phyloP scores from a whole-genome alignment of 2,888 invertebrate species.

The Scaptomyza flava region DNA sequence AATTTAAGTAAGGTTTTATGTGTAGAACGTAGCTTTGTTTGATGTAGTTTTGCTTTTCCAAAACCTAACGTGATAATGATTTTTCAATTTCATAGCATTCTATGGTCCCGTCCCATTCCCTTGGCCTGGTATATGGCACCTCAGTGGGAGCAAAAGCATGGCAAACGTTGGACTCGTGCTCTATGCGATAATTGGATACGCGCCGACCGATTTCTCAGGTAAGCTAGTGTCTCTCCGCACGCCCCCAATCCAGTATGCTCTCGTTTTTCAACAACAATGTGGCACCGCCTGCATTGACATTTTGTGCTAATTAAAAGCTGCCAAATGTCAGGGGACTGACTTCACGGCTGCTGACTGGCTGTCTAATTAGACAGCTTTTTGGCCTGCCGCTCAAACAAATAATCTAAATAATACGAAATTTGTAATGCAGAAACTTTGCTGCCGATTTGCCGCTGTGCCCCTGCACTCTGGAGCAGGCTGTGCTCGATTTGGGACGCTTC shows the following conservation, averaged over 20 bases:
- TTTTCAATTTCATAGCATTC: conserved; percentile 84
- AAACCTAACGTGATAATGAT: neutral
- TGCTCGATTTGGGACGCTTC: conserved; percentile 95
- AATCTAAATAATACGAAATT: conserved; percentile 32
- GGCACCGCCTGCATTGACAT: conserved; percentile 44
- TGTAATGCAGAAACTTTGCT: conserved; percentile 90
- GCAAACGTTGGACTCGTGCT: conserved; percentile 91
- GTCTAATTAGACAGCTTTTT: conserved; percentile 53
- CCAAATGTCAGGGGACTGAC: conserved; percentile 24
- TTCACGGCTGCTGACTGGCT: neutral
- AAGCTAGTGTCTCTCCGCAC: conserved; percentile 42
- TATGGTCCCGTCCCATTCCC: conserved; percentile 97
- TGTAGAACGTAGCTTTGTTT: neutral
- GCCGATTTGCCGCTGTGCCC: conserved; percentile 94
- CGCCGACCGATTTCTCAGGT: conserved; percentile 90
- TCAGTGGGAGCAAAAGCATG: conserved; percentile 94
- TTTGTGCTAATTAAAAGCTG: conserved; percentile 63
- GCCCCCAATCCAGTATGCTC: neutral
- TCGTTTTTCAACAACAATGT: neutral
- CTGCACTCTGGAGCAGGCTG: conserved; percentile 95
- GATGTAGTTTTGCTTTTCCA: neutral
- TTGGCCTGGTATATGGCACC: conserved; percentile 96
- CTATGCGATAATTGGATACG: conserved; percentile 96
- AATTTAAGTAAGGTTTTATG: neutral
- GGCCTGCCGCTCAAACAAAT: conserved; percentile 1